phyloP scores from a whole-genome alignment of 2,113 vertebrate species.

The Cochlearius cochlearius region DNA sequence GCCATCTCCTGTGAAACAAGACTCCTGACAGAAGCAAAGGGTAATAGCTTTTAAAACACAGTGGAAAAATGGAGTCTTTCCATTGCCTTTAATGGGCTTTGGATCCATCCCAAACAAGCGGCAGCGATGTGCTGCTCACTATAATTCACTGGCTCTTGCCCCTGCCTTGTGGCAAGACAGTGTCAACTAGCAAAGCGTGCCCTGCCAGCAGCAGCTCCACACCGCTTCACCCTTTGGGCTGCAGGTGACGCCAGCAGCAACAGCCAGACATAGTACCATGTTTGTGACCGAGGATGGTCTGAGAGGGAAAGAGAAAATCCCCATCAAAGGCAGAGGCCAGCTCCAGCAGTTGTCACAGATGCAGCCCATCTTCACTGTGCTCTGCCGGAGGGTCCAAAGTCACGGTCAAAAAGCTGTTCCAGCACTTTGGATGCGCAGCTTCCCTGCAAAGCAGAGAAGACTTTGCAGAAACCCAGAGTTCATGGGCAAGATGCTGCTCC shows the following conservation, averaged over 20 bases:
- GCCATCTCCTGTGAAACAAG: not conserved
- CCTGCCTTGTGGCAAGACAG: not conserved
- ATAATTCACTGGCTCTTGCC: not conserved
- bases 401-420: not conserved
- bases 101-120: not conserved
- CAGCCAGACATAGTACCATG: fast-evolving
- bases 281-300: not conserved
- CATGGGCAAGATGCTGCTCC: not conserved
- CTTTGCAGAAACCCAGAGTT: not conserved
- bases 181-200: fast-evolving
- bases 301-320: not conserved
- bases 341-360: not conserved
- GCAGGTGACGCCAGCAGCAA: not conserved
- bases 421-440: not conserved
- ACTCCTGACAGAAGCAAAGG: not conserved
- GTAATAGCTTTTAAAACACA: not conserved
- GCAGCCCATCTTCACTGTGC: not conserved
- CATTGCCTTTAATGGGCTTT: slow-evolving; percentile 20
- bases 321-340: not conserved
- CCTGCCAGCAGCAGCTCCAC: not conserved
- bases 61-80: not conserved
- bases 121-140: not conserved
- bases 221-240: not conserved
- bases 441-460: not conserved
- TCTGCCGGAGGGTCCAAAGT: not conserved